Base-by-base conservation (phyloP, 1,140 invertebrate genomes). In the Pantala flavescens region DNA sequence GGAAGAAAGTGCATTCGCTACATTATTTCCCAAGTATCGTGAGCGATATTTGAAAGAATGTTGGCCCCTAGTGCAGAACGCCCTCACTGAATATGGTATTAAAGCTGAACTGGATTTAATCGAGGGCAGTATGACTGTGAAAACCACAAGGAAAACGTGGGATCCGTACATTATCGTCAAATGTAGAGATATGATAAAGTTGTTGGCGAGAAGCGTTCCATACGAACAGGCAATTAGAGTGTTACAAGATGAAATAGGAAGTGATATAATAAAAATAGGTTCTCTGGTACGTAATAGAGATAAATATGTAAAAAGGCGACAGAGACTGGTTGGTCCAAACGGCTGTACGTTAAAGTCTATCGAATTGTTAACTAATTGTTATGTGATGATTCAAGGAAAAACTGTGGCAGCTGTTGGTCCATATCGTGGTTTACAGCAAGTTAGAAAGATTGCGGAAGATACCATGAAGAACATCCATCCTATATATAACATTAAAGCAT, bases 401-500 rank as follows among this genome's bases (percentile, higher is more conserved):
- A 99, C 98, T n/a, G 98, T 99, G 0, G 88, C 97, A 21, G 93
- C 94, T 3, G 84, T 99, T 19, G 98, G 98, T 0, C 96, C 97
- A 24, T 94, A 98, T 80, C 95, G 92, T 85, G 98, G 98, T 16
- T 83, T 99, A 7, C 90, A 93, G 78, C 94, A 98, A 82, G 95
- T 97, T 0, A 84, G 96, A 76, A 89, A 92, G 80, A 94, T 99
- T 79, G 94, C 96, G 9, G 90, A 95, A 81, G 97, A 99, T 79
- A 98, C 95, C 2, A 98, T 99, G 96, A 96, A 96, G 80, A 99
- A 99, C 82, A 90, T 99, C 76, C 98, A 99, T 86, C 98, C 98
- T n/a, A 97, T 99, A 81, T 99, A 99, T 81, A 98, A 98, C 80
- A 97, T 99, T 0, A 99, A 99, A 84, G 91, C 93, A 21, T 83